Percentiles rank a stretch among this genome's conserved stretches.
Evolutionary conservation across 2,113 vertebrate genomes (phyloP).

Genomic region (Agelaius phoeniceus): DNA sequence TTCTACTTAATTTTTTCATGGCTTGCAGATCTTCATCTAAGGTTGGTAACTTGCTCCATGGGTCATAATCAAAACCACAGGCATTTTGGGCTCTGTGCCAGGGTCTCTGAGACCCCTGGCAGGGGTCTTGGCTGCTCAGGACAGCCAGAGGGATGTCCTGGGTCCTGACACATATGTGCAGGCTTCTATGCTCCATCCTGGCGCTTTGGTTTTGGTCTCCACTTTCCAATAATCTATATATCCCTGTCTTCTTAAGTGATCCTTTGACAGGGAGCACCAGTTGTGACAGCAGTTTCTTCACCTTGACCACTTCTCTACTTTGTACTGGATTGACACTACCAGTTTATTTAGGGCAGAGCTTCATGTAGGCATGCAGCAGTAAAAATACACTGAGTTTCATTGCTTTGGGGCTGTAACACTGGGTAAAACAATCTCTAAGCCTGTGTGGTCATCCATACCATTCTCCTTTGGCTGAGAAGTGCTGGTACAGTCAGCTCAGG

Average conservation of each 20-base stretch:
- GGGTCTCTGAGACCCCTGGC: too few species aligned
- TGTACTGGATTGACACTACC: neutral
- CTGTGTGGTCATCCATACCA: fast-evolving
- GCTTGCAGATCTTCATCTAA: too few species aligned
- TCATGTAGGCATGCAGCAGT: neutral
- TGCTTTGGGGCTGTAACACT: neutral
- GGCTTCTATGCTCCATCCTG: neutral
- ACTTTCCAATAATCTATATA: neutral
- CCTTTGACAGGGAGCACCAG: neutral
- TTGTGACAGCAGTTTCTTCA: neutral
- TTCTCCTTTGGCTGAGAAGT: neutral
- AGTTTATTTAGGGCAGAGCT: neutral
- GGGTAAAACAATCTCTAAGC: neutral
- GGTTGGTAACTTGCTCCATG: too few species aligned
- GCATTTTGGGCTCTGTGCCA: too few species aligned
- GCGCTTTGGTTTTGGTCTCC: neutral
- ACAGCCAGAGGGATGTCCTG: too few species aligned
- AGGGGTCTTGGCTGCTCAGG: too few species aligned
- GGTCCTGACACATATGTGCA: neutral
- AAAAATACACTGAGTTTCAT: neutral
- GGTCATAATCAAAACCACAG: too few species aligned
- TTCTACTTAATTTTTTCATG: too few species aligned
- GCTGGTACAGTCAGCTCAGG: neutral
- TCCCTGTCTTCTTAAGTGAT: neutral
- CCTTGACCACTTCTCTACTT: neutral